Evolutionary conservation across 2,888 invertebrate genomes (phyloP).

Genomic region (Aphidius colemani): DNA sequence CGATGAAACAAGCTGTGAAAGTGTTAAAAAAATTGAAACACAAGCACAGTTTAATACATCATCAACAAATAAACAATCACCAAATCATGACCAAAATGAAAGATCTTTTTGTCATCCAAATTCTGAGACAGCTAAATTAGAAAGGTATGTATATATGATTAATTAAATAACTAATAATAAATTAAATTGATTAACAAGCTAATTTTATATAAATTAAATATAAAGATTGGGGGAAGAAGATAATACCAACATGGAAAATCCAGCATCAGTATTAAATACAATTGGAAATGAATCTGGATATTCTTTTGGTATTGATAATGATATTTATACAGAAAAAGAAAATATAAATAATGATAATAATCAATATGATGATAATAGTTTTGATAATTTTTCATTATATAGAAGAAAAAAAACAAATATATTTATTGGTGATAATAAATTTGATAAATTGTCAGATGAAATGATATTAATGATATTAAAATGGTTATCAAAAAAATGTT

Average conservation of each 20-base stretch:
- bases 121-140: slow-evolving; percentile 40
- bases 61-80: slow-evolving; percentile 38
- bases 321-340: slow-evolving; percentile 44
- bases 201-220: background rate
- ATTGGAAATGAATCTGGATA: slow-evolving; percentile 52
- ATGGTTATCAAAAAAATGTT: slow-evolving; percentile 81
- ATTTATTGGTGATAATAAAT: slow-evolving; percentile 66
- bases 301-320: slow-evolving; percentile 47
- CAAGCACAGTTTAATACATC: slow-evolving; percentile 55
- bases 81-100: slow-evolving; percentile 39
- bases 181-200: too few relatives aligned
- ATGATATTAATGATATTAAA: slow-evolving; percentile 81
- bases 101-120: slow-evolving; percentile 39
- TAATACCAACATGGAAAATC: slow-evolving; percentile 41
- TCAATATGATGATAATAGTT: slow-evolving; percentile 47
- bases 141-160: slow-evolving; percentile 45
- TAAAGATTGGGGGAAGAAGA: slow-evolving; percentile 41
- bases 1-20: slow-evolving; percentile 58
- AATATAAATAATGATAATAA: slow-evolving; percentile 39
- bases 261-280: slow-evolving; percentile 36
- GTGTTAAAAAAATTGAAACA: slow-evolving; percentile 42
- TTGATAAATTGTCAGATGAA: slow-evolving; percentile 81
- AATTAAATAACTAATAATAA: too few relatives aligned
- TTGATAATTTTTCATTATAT: slow-evolving; percentile 48
- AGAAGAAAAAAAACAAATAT: slow-evolving; percentile 56